Percentiles rank a stretch among this genome's conserved stretches.
These are phyloP conservation scores for Melipona bicolor DNA, from an alignment of 2,888 invertebrate genomes.

Conservation along the genomic window DNA sequence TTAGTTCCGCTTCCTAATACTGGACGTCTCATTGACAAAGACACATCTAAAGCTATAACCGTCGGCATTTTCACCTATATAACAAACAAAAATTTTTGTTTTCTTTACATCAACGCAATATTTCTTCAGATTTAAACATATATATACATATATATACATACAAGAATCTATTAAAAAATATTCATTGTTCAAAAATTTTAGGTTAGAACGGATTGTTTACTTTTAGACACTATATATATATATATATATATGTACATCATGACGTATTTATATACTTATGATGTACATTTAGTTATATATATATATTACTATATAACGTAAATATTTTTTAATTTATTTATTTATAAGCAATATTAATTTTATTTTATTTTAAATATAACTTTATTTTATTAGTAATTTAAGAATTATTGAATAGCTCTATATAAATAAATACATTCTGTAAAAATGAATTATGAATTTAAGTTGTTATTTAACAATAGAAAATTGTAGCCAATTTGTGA, in stretches of 20 bases:
- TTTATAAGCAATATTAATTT: too few species aligned
- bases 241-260: background rate
- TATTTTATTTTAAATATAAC: too few species aligned
- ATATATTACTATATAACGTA: background rate
- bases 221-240: background rate
- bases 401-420: too few species aligned
- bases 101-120: conserved; percentile 5
- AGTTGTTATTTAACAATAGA: too few species aligned
- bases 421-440: too few species aligned
- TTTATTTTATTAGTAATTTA: too few species aligned
- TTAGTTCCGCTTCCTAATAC: conserved; percentile 85
- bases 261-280: background rate
- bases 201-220: conserved; percentile 28
- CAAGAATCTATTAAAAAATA: background rate
- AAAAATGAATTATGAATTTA: too few species aligned
- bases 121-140: background rate
- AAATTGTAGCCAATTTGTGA: too few species aligned
- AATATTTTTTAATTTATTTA: background rate
- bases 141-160: too few species aligned
- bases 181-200: conserved; percentile 4
- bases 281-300: background rate
- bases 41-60: conserved; percentile 89
- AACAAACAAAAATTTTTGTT: background rate
- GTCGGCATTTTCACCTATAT: conserved; percentile 88
- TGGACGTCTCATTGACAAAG: conserved; percentile 89